Conservation (phyloP, 37 sponge, comb jelly and placozoan genomes). For the Hexactinellida sp. region DNA sequence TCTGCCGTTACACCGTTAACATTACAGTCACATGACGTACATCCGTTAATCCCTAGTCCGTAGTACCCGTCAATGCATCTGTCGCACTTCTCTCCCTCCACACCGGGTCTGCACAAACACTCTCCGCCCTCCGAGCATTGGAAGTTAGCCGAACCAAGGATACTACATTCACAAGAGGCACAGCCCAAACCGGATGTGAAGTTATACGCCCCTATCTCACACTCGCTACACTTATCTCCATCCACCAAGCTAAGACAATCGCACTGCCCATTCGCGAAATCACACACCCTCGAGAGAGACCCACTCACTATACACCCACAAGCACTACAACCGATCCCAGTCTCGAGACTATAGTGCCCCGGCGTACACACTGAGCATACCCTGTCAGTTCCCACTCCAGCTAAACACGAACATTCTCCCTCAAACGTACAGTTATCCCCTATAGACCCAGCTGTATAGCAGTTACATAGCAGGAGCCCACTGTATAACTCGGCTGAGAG, state of each 20-base stretch:
- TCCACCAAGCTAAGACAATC: background rate
- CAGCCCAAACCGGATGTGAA: background rate
- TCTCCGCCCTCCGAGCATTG: conserved; percentile 29
- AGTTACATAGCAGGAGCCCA: background rate
- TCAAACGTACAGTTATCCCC: conserved; percentile 8
- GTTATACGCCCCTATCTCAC: background rate
- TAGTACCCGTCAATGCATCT: conserved; percentile 45
- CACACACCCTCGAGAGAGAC: background rate
- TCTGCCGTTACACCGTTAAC: background rate
- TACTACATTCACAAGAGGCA: background rate
- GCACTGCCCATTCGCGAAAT: background rate
- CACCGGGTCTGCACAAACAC: conserved; percentile 59
- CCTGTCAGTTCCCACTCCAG: background rate
- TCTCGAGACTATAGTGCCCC: background rate
- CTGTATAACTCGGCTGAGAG: background rate
- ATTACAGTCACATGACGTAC: conserved; percentile 52
- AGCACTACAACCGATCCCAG: background rate
- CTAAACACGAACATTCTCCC: background rate
- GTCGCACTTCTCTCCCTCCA: conserved; percentile 56
- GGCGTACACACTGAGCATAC: background rate
- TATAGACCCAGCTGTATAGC: background rate
- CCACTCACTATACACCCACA: background rate
- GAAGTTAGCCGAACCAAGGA: background rate
- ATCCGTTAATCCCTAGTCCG: conserved; percentile 20
- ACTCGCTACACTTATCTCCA: background rate